Evolutionary conservation across 2,797 vertebrate species (phyloP), one percentile per base, ranked within the genome.

Genomic region (Hapalemur alaotrensis): DNA sequence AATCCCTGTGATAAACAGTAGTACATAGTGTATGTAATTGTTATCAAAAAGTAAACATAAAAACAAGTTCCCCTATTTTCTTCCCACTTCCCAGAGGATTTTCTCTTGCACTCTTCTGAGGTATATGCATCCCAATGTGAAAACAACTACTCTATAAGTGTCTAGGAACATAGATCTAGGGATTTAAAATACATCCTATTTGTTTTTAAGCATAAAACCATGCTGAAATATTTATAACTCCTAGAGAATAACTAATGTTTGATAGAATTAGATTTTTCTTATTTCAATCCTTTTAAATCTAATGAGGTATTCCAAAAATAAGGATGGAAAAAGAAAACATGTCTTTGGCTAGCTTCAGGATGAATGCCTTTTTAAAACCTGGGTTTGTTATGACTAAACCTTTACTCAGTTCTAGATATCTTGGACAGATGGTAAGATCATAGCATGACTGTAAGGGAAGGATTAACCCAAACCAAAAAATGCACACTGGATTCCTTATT

Each of bases 221-320:
- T 72, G 13, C 4, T 65, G 14, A 81, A 13, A 4, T 48, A 48
- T 13, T 35, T 75, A 22, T 17, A 38, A n/a, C 4, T 85, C 7
- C 5, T 46, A 82, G 28, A 79, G 18, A 63, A 88, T 48, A 72
- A 52, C 0, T 35, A 65, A 38, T 11, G 28, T 11, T 69, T 69
- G 13, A 57, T 13, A 86, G 32, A 73, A 54, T 67, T 82, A 0
- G 0, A 61, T 70, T 81, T 57, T 50, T 65, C 17, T 18, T 57
- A 38, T 79, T 89, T 89, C 1, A 73, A 54, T 91, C 8, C 5
- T 54, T 85, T 76, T n/a, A 59, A 67, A 67, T 91, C 13, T 67
- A 79, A 30, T 48, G 8, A 91, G 91, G 32, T 67, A 43, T 41
- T 80, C 2, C 14, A 15, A 32, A 43, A 1, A 50, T 75, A 82